Percentiles rank a stretch among this genome's conserved stretches.
Evolutionary conservation across 2,888 invertebrate genomes (phyloP).

Genomic region (Chesias legatella): DNA sequence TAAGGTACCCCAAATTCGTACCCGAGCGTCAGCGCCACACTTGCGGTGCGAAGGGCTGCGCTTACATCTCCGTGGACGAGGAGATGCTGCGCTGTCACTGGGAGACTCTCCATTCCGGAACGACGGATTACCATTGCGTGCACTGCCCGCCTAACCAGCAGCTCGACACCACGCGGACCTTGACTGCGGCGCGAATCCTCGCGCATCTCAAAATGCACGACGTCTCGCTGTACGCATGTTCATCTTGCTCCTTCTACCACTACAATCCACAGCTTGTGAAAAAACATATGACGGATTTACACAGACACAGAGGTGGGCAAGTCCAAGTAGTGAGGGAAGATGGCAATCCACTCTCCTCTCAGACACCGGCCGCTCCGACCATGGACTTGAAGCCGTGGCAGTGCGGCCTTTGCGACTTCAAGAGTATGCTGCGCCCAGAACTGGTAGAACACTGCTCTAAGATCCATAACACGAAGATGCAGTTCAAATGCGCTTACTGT

Average conservation of each 20-base stretch:
- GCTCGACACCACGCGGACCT: conserved; percentile 61
- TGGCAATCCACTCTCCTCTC: conserved; percentile 29
- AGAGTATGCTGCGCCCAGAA: conserved; percentile 80
- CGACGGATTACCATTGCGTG: conserved; percentile 82
- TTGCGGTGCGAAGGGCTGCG: conserved; percentile 86
- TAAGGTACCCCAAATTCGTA: conserved; percentile 71
- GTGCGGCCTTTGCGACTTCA: conserved; percentile 84
- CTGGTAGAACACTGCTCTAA: conserved; percentile 81
- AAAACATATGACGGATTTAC: conserved; percentile 66
- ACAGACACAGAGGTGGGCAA: conserved; percentile 64
- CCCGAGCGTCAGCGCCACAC: conserved; percentile 81
- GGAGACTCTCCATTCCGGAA: conserved; percentile 84
- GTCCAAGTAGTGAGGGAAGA: conserved; percentile 61
- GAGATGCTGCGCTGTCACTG: conserved; percentile 86
- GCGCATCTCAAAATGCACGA: conserved; percentile 89
- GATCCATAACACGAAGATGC: conserved; percentile 83
- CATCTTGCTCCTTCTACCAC: conserved; percentile 84
- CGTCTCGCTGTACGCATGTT: conserved; percentile 85
- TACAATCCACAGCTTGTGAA: conserved; percentile 83
- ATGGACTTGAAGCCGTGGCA: conserved; percentile 84
- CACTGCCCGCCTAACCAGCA: conserved; percentile 84
- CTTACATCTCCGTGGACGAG: conserved; percentile 86
- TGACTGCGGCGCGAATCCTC: conserved; percentile 82
- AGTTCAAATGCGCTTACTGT: conserved; percentile 87
- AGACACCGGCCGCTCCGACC: conserved; percentile 41